Evolutionary conservation across 2,888 invertebrate species (phyloP), one percentile per base, ranked within the genome.

Genomic region (Spilarctia lutea): DNA sequence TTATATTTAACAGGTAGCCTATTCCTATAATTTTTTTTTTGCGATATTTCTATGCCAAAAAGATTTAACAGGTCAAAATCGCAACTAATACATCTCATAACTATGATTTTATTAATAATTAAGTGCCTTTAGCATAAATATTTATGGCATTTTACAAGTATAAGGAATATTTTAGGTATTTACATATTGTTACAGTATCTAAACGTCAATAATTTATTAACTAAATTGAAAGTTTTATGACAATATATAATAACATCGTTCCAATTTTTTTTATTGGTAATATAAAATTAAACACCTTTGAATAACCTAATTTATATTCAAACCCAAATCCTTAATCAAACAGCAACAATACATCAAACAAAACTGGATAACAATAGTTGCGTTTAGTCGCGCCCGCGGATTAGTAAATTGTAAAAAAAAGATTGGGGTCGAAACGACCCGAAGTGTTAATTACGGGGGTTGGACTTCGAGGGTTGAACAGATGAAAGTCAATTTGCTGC

Each of bases 401-500:
- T 95, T 95, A 95, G 91, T 90, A 92, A 93, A 94, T 94, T 94
- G 95, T 95, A 95, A 96, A 95, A 92, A 73, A 95, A 95, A 91
- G 91, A 89, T 91, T 91, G 91, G 94, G 94, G 94, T 89, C 89
- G 88, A 87, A 89, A 88, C 89, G 91, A 91, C 90, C 92, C 94
- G 91, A 96, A 92, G 96, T 96, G 96, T 96, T 96, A 96, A 96
- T 96, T 96, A 96, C 92, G 92, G 93, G 96, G 96, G 96, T 91
- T 92, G 94, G 93, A 86, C 90, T 85, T 89, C 89, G 93, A 91
- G 94, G 93, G 94, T 90, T 91, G 88, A 89, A 93, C 96, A 95
- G 96, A 96, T 94, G 96, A 94, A 96, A 96, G 96, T 96, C 96
- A 96, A 96, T 96, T 97, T 96, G 96, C 96, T 96, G 94, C 96